Evolutionary conservation across 2,888 invertebrate genomes (phyloP).

Genomic region (Crepidodera aurea): DNA sequence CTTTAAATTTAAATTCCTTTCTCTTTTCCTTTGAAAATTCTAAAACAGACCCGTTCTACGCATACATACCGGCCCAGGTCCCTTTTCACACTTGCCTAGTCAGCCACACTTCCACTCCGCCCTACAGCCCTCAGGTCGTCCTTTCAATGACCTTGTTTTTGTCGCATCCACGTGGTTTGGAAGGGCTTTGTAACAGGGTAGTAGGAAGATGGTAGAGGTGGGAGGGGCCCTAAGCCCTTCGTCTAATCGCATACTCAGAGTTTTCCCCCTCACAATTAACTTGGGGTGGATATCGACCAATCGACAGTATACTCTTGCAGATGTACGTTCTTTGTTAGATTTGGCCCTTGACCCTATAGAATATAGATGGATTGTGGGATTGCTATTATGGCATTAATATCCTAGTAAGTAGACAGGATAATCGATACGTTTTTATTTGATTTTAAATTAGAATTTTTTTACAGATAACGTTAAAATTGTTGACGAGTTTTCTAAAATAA

Average conservation of each 20-base stretch:
- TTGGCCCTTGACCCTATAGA: not conserved
- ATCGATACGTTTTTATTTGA: too few species aligned
- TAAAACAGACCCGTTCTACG: too few species aligned
- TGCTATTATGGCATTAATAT: not conserved
- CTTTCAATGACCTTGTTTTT: conserved; percentile 48
- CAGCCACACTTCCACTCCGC: conserved; percentile 27
- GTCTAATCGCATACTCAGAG: conserved; percentile 42
- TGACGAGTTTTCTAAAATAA: too few species aligned
- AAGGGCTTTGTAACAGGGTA: conserved; percentile 55
- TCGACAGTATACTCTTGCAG: conserved; percentile 28
- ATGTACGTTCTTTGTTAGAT: conserved; percentile 5
- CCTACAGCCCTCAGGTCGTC: conserved; percentile 31
- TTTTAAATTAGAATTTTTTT: too few species aligned
- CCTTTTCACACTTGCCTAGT: not conserved
- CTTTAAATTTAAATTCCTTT: too few species aligned
- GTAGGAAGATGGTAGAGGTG: conserved; percentile 48
- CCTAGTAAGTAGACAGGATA: too few species aligned
- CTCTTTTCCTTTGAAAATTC: too few species aligned
- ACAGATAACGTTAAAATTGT: too few species aligned
- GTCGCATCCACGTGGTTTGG: conserved; percentile 53
- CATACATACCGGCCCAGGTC: conserved; percentile 1
- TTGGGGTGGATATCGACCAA: conserved; percentile 44
- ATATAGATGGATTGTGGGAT: not conserved
- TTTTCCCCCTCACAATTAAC: conserved; percentile 41
- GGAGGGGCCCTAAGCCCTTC: conserved; percentile 49